These are phyloP conservation scores for Neoaliturus tenellus DNA, from an alignment of 2,888 invertebrate species.

Conservation along the genomic window DNA sequence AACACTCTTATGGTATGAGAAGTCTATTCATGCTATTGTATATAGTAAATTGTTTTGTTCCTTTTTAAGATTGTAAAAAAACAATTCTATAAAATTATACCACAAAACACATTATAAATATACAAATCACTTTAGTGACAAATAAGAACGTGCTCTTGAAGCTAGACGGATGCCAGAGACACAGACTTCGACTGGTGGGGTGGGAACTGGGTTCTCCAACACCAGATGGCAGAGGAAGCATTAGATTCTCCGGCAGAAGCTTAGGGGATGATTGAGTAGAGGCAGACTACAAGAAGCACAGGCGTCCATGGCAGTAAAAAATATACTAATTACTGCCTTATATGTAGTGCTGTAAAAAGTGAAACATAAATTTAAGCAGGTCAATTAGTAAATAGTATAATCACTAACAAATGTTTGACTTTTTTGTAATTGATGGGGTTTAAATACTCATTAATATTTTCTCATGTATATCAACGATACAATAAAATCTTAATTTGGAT, in stretches of 20 bases:
- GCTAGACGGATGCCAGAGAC: background rate
- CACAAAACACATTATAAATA: no score
- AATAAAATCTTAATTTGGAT: no score
- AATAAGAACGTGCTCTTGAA: background rate
- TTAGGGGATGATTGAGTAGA: conserved; percentile 16
- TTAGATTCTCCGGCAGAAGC: background rate
- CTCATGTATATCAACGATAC: no score
- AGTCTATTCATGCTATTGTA: no score
- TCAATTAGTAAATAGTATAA: background rate
- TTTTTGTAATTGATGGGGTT: background rate
- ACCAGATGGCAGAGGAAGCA: background rate
- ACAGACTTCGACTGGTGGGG: background rate
- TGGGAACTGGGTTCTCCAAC: background rate
- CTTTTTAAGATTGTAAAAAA: no score
- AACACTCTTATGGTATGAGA: no score
- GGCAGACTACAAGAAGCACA: background rate
- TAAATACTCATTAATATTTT: no score
- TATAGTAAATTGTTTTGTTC: no score
- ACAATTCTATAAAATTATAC: no score
- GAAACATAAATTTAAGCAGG: background rate
- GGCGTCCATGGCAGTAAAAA: background rate
- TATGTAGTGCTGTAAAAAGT: background rate
- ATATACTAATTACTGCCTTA: background rate
- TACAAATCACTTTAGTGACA: no score
- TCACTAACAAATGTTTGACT: background rate